These are phyloP conservation scores for Glaucopsyche alexis DNA, from an alignment of 2,888 invertebrate genomes.

Conservation along the genomic window DNA sequence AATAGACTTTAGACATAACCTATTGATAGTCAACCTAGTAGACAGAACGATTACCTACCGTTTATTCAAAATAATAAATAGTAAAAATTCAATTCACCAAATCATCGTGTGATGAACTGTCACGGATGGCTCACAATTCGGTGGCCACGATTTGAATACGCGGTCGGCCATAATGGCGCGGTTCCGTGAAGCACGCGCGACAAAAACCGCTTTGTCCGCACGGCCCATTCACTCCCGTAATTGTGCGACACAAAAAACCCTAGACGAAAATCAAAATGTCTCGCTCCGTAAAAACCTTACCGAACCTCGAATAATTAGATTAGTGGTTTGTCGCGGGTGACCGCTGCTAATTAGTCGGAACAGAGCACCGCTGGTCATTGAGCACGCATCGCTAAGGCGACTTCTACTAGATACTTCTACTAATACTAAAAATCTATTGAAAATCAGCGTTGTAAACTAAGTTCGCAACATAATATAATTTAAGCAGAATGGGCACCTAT, in stretches of 20 bases:
- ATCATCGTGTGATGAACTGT: conserved; percentile 25
- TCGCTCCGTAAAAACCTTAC: conserved; percentile 57
- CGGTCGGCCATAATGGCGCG: conserved; percentile 39
- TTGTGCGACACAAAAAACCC: conserved; percentile 71
- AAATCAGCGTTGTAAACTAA: too few relatives aligned
- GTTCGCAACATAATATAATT: too few relatives aligned
- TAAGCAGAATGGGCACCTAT: too few relatives aligned
- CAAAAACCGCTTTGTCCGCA: conserved; percentile 48
- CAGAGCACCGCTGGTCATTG: conserved; percentile 36
- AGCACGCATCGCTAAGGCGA: neutral
- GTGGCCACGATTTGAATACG: conserved; percentile 52
- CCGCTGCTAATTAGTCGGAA: conserved; percentile 37
- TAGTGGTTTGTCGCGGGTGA: conserved; percentile 44
- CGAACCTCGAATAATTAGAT: conserved; percentile 70
- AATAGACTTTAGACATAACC: too few relatives aligned
- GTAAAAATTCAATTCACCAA: neutral
- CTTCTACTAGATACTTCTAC: neutral
- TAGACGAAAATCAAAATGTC: conserved; percentile 72
- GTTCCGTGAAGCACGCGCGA: conserved; percentile 67
- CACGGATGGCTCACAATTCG: conserved; percentile 35
- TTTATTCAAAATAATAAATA: neutral
- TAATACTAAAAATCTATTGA: too few relatives aligned
- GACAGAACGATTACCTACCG: too few relatives aligned
- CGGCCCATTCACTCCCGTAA: conserved; percentile 68
- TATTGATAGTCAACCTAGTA: too few relatives aligned